A percentile compares a stretch with the other conserved stretches of the same genome.
These are phyloP conservation scores for Rhagologus leucostigma DNA, from an alignment of 2,113 vertebrate species.

Conservation along the genomic window DNA sequence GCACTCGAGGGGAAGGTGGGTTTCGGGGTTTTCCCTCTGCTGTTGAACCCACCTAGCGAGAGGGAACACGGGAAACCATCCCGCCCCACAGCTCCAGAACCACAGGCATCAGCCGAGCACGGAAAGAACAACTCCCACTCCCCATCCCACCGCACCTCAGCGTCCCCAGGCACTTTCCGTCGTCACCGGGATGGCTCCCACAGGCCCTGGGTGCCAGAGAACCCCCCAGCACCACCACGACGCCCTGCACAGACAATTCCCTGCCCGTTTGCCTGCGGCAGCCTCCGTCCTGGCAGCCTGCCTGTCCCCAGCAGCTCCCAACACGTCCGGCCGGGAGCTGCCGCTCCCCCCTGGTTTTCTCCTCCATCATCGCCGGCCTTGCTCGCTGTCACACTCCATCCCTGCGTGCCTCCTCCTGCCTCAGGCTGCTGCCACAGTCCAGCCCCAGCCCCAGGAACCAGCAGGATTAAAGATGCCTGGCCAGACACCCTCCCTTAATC, in stretches of 20 bases:
- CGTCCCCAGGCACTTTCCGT: background rate
- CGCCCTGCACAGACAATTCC: background rate
- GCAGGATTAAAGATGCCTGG: background rate
- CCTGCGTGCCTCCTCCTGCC: background rate
- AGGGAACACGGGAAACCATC: background rate
- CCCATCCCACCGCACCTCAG: fast-evolving
- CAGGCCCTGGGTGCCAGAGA: background rate
- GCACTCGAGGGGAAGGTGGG: background rate
- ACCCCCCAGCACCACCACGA: background rate
- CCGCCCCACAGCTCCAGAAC: background rate
- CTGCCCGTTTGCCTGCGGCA: fast-evolving
- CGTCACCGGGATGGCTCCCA: background rate
- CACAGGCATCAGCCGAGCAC: background rate
- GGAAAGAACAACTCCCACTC: background rate
- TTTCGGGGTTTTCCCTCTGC: background rate
- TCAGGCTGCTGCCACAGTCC: background rate
- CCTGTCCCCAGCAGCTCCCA: slow-evolving; percentile 20
- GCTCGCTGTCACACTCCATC: background rate
- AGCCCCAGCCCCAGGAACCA: background rate
- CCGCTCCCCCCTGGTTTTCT: background rate
- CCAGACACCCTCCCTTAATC: background rate
- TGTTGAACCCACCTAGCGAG: background rate
- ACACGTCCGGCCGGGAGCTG: background rate
- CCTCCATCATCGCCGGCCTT: background rate
- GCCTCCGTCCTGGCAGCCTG: background rate